phyloP scores from a whole-genome alignment of 2,113 vertebrate genomes.

The Cardinalis cardinalis region DNA sequence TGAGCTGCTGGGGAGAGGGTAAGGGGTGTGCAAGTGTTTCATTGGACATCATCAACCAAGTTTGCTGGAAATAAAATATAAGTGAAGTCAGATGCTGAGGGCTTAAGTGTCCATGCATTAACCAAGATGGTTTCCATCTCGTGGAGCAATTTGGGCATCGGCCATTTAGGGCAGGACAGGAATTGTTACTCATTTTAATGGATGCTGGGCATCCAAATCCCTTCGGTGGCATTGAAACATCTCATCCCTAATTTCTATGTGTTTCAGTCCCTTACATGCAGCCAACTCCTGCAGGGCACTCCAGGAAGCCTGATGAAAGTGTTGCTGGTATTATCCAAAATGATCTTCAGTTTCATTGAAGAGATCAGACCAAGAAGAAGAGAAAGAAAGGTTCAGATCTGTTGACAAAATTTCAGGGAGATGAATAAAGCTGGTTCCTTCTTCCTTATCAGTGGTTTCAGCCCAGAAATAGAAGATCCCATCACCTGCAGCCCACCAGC shows the following conservation, averaged over 20 bases:
- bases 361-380: not conserved
- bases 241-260: constrained; percentile 3
- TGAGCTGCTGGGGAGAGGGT: not conserved
- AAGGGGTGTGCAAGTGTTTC: not conserved
- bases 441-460: not conserved
- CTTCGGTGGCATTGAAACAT: not conserved
- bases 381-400: not conserved
- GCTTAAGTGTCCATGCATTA: constrained; percentile 55
- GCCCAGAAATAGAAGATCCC: not conserved
- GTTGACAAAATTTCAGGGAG: not conserved
- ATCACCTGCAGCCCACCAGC: not conserved
- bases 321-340: not conserved
- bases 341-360: not conserved
- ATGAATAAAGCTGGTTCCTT: not conserved
- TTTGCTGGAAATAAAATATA: constrained; percentile 52
- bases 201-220: constrained; percentile 48
- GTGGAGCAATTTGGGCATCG: not conserved
- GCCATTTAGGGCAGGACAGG: constrained; percentile 28
- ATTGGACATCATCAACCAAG: constrained; percentile 22
- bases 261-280: not conserved
- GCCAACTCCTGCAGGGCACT: not conserved
- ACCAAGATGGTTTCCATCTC: constrained; percentile 40
- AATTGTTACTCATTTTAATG: constrained; percentile 60
- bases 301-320: not conserved
- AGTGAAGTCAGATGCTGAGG: constrained; percentile 47